Percentiles rank a stretch among this genome's conserved stretches.
phyloP scores from a whole-genome alignment of 2,113 vertebrate species.

The Onychostoma macrolepis region DNA sequence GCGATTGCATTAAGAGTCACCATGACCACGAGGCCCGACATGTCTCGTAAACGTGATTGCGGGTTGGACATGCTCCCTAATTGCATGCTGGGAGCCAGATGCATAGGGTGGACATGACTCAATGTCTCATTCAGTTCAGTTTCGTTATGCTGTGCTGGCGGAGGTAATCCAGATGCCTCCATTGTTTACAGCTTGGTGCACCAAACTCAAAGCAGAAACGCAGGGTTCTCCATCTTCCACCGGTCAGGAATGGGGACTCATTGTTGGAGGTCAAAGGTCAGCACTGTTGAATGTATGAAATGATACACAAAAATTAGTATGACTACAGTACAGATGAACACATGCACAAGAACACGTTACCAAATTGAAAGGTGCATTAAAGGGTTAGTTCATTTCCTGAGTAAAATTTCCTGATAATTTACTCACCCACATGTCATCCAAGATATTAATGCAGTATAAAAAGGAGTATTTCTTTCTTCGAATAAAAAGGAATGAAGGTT shows the following conservation, averaged over 20 bases:
- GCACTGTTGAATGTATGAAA: conserved; percentile 29
- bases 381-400: background rate
- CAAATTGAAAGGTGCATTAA: background rate
- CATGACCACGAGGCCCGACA: conserved; percentile 84
- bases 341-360: background rate
- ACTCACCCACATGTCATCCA: too few relatives aligned
- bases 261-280: conserved; percentile 18
- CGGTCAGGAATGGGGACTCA: background rate
- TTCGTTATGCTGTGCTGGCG: conserved; percentile 25
- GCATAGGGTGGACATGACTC: conserved; percentile 19
- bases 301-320: background rate
- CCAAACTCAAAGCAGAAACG: background rate
- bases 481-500: too few relatives aligned
- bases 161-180: conserved; percentile 36
- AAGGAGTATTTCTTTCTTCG: too few relatives aligned
- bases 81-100: conserved; percentile 57
- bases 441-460: too few relatives aligned
- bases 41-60: conserved; percentile 78
- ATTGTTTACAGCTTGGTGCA: conserved; percentile 33
- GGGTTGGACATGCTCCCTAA: conserved; percentile 67
- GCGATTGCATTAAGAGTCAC: conserved; percentile 84
- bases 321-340: background rate
- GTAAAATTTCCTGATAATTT: too few relatives aligned
- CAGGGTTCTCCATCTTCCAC: conserved; percentile 49
- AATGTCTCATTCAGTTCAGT: conserved; percentile 50